These are phyloP conservation scores for Python bivittatus DNA, from an alignment of 2,113 vertebrate species.

Conservation along the genomic window DNA sequence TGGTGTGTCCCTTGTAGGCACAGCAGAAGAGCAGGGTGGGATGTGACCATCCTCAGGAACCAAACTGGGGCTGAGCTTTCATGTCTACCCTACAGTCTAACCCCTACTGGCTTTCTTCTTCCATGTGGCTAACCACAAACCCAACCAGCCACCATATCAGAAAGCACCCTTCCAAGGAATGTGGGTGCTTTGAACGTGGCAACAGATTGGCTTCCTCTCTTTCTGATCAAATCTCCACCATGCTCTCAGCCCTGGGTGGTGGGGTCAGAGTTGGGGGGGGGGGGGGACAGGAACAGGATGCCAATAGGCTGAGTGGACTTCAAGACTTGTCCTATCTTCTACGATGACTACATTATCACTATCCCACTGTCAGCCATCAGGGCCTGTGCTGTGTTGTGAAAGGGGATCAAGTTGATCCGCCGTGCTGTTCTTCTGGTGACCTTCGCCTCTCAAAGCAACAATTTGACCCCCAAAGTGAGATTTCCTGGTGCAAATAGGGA, in stretches of 20 bases:
- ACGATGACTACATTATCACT: not conserved
- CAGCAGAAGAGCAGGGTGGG: not conserved
- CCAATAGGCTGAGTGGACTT: not conserved
- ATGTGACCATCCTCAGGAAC: not conserved
- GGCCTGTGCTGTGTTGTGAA: not conserved
- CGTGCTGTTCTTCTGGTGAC: not conserved
- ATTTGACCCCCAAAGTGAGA: not conserved
- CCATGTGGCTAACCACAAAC: not conserved
- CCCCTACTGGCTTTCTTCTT: not conserved
- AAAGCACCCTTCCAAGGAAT: not conserved
- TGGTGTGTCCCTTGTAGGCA: not conserved
- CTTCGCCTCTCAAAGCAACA: not conserved
- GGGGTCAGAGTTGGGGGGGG: not conserved
- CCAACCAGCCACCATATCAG: not conserved
- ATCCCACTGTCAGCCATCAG: not conserved
- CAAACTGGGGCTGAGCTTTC: not conserved
- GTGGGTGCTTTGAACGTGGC: not conserved
- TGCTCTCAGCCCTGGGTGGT: not conserved
- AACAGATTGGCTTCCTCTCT: not conserved
- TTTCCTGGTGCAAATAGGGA: not conserved
- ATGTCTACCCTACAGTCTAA: not conserved
- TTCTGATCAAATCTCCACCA: not conserved
- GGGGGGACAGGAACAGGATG: not conserved
- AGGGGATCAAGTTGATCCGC: not conserved
- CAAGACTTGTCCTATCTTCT: not conserved